Evolutionary conservation across 2,797 vertebrate genomes (phyloP), one percentile per base, ranked within the genome.

Genomic region (Anguilla anguilla): DNA sequence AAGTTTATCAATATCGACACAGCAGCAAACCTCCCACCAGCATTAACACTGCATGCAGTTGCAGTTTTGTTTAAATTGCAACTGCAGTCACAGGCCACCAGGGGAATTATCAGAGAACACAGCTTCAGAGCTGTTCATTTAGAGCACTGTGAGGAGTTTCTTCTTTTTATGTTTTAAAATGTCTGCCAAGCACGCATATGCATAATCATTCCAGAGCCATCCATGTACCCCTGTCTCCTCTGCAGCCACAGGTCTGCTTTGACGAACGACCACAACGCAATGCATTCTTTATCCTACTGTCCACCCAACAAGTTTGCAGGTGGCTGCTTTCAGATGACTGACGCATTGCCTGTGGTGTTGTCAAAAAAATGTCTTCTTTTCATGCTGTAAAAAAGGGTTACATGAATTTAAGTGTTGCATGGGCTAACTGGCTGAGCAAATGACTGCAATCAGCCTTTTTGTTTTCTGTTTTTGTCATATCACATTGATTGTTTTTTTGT

Each of bases 281-380:
- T 9, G 64, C 57, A 74, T 72, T 64, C 28, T 86, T 85, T 81
- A 55, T 72, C 55, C 57, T 49, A 49, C 88, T 83, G 46, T 84
- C 85, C 49, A 61, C 28, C 77, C 57, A 59, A 86, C 87, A 88
- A 31, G 74, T 86, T 86, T 72, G 67, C 84, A 88, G 84, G 82
- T 55, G 84, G 87, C 64, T 49, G 88, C 46, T 77, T 74, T 55
- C 25, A 19, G 79, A 88, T 86, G 77, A 86, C 72, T 67, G 85
- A 74, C 79, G 82, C 79, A 43, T 53, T 86, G 85, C 82, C 83
- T 88, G 61, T 86, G 85, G 61, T 64, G 59, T 22, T 43, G 31
- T 25, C 25, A 39, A 57, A 85, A 15, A 6, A 25, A 51, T 5
- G 5, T 57, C 19, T 15, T 64, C 31, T 57, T 55, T 28, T 55